Evolutionary conservation across 2,113 vertebrate species (phyloP).

Genomic region (Halcyon senegalensis): DNA sequence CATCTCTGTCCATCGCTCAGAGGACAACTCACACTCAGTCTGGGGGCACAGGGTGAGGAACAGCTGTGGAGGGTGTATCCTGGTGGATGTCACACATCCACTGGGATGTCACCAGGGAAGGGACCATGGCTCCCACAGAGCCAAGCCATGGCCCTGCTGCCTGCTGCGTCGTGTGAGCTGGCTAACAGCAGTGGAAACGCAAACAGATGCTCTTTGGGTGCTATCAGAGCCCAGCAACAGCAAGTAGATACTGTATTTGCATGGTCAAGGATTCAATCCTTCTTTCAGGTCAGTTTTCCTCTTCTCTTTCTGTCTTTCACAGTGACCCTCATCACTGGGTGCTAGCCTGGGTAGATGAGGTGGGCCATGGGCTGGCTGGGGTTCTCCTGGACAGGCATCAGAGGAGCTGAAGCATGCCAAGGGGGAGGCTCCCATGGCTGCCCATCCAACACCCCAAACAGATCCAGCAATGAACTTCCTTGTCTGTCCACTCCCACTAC

Average conservation of each 20-base stretch:
- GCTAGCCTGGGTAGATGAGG: not conserved
- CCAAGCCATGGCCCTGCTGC: not conserved
- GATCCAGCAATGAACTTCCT: not conserved
- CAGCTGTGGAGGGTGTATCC: not conserved
- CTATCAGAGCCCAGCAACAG: not conserved
- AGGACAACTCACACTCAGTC: not conserved
- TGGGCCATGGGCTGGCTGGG: not conserved
- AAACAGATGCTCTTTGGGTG: not conserved
- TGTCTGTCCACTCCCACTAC: rapidly evolving
- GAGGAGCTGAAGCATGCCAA: not conserved
- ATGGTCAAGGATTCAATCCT: not conserved
- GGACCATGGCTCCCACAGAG: not conserved
- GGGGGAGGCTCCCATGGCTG: not conserved
- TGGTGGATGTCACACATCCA: not conserved
- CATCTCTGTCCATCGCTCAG: not conserved
- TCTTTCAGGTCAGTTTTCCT: not conserved
- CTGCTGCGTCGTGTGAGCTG: rapidly evolving
- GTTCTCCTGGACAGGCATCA: constrained; percentile 1
- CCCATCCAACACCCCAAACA: constrained; percentile 44
- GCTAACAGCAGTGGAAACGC: not conserved
- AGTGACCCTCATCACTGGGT: not conserved
- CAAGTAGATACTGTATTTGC: rapidly evolving
- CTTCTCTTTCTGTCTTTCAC: not conserved
- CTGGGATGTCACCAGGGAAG: not conserved
- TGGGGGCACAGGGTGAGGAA: not conserved